Evolutionary conservation across 2,888 invertebrate genomes (phyloP), one percentile per base, ranked within the genome.

Genomic region (Lithosia quadra): DNA sequence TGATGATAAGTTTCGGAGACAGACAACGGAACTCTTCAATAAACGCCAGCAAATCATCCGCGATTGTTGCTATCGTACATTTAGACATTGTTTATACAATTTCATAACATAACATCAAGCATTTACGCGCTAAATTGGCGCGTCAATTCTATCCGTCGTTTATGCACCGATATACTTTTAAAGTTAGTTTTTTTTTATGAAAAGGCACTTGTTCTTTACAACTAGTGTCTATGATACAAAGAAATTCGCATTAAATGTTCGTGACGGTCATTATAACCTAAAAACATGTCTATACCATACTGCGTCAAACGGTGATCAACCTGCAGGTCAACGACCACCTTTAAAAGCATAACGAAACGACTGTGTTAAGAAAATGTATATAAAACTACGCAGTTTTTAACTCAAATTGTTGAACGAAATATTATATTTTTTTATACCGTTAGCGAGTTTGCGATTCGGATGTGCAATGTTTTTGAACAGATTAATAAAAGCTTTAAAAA

Each of bases 331-430:
- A 49, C 18, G 49, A n/a, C 7, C 49, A n/a, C n/a, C n/a, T n/a
- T n/a, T n/a, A n/a, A n/a, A 43, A 49, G 49, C 49, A 49, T 49
- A 49, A 49, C 49, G 49, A n/a, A 49, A 49, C 49, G 49, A n/a
- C 18, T 18, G 0, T 18, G 18, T 49, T 39, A n/a, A 49, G 49
- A 49, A 28, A 49, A 49, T 18, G n/a, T 49, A 8, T 49, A 9
- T 49, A n/a, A 49, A 49, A 49, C 49, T 49, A 49, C 49, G 49
- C 49, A 49, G 49, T 49, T 49, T 49, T 49, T 18, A 18, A 18
- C 18, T 39, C 18, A 43, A 43, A n/a, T 1, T 49, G 18, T 49
- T n/a, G 49, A 49, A 49, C 49, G 49, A 49, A 49, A n/a, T 49
- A 49, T 49, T 49, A 49, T 49, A n/a, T 8, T 18, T 18, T 43